Percentiles rank a stretch among this genome's conserved stretches.
Evolutionary conservation across 2,888 invertebrate genomes (phyloP).

Genomic region (Ectemnius lituratus): DNA sequence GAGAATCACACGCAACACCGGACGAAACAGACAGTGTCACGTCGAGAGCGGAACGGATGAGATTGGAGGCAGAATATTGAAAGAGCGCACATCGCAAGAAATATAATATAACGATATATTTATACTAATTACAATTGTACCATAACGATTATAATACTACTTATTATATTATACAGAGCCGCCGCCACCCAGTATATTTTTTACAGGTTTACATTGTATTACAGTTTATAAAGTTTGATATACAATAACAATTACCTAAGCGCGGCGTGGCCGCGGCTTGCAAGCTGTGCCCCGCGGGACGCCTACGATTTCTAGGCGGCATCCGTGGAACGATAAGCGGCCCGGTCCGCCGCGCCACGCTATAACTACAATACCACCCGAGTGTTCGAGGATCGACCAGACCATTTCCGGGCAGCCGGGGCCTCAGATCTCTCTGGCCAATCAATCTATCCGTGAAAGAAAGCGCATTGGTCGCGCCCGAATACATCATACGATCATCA

Average conservation of each 20-base stretch:
- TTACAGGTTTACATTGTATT: constrained; percentile 79
- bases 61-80: constrained; percentile 26
- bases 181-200: constrained; percentile 78
- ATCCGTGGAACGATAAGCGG: constrained; percentile 43
- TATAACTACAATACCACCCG: constrained; percentile 64
- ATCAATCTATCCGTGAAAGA: neutral
- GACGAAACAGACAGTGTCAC: constrained; percentile 25
- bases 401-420: neutral
- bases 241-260: constrained; percentile 75
- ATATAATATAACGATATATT: constrained; percentile 77
- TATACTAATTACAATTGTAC: constrained; percentile 75
- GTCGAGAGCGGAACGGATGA: constrained; percentile 12
- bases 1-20: constrained; percentile 13
- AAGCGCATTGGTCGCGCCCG: no score
- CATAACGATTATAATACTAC: constrained; percentile 76
- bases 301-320: constrained; percentile 45
- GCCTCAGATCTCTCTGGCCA: neutral
- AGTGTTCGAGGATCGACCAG: constrained; percentile 58
- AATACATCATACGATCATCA: no score
- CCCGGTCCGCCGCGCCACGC: constrained; percentile 53
- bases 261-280: constrained; percentile 50
- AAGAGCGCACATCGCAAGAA: constrained; percentile 63
- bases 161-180: constrained; percentile 77
- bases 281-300: constrained; percentile 45
- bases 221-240: constrained; percentile 78